Evolutionary conservation across 2,888 invertebrate genomes (phyloP), one percentile per base, ranked within the genome.

Genomic region (Microplitis manilae): DNA sequence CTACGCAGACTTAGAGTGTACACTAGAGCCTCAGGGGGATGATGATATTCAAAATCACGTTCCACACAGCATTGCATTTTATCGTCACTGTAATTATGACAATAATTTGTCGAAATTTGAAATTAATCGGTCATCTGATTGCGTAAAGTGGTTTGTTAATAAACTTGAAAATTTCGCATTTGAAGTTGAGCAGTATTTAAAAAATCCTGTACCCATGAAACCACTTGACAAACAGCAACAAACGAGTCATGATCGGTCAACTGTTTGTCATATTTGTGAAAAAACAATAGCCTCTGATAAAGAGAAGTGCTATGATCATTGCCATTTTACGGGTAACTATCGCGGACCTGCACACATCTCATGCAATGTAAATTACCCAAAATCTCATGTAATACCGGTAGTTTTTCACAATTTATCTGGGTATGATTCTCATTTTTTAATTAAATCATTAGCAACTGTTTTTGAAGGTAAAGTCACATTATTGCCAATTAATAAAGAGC

Each of bases 401-500:
- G 50, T 50, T 4, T 50, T 50, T 50, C 50, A 50, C 13, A 9
- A 84, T 85, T 79, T 85, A 9, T 80, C 80, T 1, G 84, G 82
- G n/a, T 84, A 85, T 76, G 85, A 86, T 76, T 76, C 82, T 8
- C 83, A 85, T 73, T 85, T 85, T 73, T 70, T 84, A 7, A 83
- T 85, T 40, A 80, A 78, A 71, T 75, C 75, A 69, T 77, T 85
- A 20, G 80, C 79, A n/a, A 78, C 74, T 13, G 7, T 67, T 40
- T 80, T 84, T 39, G 9, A 77, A 5, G 84, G 84, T 17, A 4
- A 41, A 20, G 62, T 84, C 6, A 68, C 70, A 13, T 40, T 85
- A 1, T 62, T 85, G 20, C 83, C 82, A 4, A 73, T 82, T 9
- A 83, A 77, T 71, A 79, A 83, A 73, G 83, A 81, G 70, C 82